Evolutionary conservation across 2,888 invertebrate genomes (phyloP), one percentile per base, ranked within the genome.

Genomic region (Blomia tropicalis): DNA sequence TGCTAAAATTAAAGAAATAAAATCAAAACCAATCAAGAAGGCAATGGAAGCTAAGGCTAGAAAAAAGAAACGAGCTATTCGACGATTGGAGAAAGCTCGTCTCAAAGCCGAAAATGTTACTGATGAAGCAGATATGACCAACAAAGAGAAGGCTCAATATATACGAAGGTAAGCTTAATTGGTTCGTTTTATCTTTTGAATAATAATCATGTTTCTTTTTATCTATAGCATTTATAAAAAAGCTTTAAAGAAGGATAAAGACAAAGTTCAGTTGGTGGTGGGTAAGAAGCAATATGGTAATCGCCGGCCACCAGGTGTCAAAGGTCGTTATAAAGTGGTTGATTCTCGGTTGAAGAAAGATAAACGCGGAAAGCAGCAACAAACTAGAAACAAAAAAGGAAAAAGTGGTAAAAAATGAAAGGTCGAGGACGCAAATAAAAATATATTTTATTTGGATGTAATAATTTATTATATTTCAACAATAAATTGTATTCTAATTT

Each of bases 261-360:
- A 86, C 73, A 88, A 93, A 74, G 78, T 91, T 0, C 85, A 86
- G 0, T 95, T 96, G 72, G 88, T 95, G 0, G 92, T 96, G 0
- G 84, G 92, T 32, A 93, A 89, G 73, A 96, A 90, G 74, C 82
- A 84, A 69, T 81, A 79, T 29, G 82, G 83, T 0, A 88, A 87
- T 71, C 79, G 83, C 60, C 79, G 91, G 67, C 93, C 93, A 5
- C 75, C 82, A 0, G 92, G 92, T 44, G 84, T 92, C 25, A 89
- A 89, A 74, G 95, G 95, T 60, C 84, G 81, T 32, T 95, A 85
- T 75, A 89, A 84, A 74, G 84, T 93, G n/a, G 96, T 96, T 4
- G 96, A 96, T 80, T 83, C 85, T 1, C 79, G 96, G 68, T 84
- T 93, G 85, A 96, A 95, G 76, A 95, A 95, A 75, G 96, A 96